phyloP scores from a whole-genome alignment of 2,888 invertebrate genomes.

The Drosophila anomalata region DNA sequence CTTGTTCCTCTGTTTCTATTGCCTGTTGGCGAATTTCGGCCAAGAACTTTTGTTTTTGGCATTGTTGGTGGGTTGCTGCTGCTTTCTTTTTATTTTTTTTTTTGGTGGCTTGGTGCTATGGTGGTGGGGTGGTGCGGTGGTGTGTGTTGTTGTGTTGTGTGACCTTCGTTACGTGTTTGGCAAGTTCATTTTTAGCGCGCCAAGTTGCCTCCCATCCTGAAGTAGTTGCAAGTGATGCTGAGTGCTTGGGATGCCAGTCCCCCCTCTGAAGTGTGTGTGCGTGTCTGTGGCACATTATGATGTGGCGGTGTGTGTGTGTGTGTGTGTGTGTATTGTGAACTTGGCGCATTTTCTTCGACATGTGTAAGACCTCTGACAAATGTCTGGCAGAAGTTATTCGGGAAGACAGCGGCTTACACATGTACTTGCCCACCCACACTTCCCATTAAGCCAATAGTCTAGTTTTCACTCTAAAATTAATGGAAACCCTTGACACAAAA shows the following conservation, averaged over 20 bases:
- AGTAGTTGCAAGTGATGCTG: conserved; percentile 72
- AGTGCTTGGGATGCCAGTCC: conserved; percentile 45
- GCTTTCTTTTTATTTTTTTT: conserved; percentile 11
- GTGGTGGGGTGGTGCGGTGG: conserved; percentile 20
- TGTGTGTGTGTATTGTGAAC: conserved; percentile 58
- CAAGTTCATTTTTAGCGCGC: conserved; percentile 76
- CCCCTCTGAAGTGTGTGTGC: conserved; percentile 37
- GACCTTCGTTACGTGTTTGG: conserved; percentile 79
- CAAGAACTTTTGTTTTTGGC: conserved; percentile 7
- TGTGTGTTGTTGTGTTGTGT: conserved; percentile 50
- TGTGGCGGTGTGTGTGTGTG: conserved; percentile 45
- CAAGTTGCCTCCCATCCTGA: conserved; percentile 67
- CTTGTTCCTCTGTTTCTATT: conserved; percentile 3
- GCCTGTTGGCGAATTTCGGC: conserved; percentile 4
- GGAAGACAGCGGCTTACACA: conserved; percentile 1
- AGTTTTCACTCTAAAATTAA: conserved; percentile 2
- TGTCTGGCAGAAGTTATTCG: conserved; percentile 7
- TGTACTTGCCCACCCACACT: not conserved
- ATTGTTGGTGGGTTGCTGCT: conserved; percentile 13
- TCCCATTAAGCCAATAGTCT: not conserved
- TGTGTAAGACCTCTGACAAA: conserved; percentile 46
- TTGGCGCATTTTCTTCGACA: conserved; percentile 41
- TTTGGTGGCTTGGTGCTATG: conserved; percentile 11
- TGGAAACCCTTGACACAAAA: not conserved
- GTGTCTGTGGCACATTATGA: conserved; percentile 73